phyloP scores from a whole-genome alignment of 2,888 invertebrate genomes.

The Choreutis nemorana region DNA sequence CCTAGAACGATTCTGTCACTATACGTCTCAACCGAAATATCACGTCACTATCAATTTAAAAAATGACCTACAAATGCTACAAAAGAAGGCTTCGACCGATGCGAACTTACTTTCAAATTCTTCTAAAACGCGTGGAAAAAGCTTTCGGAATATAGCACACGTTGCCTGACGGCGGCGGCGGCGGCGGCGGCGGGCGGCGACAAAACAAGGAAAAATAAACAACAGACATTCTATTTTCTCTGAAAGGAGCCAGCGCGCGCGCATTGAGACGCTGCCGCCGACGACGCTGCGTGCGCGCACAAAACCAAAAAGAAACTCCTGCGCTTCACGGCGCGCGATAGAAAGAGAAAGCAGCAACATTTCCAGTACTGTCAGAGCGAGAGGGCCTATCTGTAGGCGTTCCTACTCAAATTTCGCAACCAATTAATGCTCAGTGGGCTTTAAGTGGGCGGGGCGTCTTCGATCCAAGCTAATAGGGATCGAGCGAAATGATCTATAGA shows the following conservation, averaged over 20 bases:
- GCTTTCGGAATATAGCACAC: constrained; percentile 60
- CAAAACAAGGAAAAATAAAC: constrained; percentile 41
- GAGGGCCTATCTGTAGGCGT: constrained; percentile 39
- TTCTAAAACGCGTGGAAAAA: constrained; percentile 36
- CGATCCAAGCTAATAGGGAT: constrained; percentile 58
- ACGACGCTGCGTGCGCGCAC: constrained; percentile 40
- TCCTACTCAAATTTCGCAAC: constrained; percentile 45
- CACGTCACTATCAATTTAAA: constrained; percentile 30
- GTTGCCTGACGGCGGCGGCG: constrained; percentile 34
- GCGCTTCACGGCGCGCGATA: constrained; percentile 25
- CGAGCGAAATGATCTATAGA: constrained; percentile 64
- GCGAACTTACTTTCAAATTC: constrained; percentile 48
- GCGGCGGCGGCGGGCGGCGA: no score
- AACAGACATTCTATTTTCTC: constrained; percentile 51
- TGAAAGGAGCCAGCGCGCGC: constrained; percentile 44
- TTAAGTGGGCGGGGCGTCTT: constrained; percentile 46
- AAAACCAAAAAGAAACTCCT: constrained; percentile 41
- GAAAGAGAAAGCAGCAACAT: constrained; percentile 13
- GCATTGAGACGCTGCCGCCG: constrained; percentile 46
- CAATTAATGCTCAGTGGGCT: constrained; percentile 66
- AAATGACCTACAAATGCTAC: constrained; percentile 4
- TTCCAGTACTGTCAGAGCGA: constrained; percentile 16
- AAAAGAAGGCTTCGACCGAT: constrained; percentile 15
- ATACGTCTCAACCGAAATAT: constrained; percentile 17
- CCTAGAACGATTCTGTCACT: no score